Evolutionary conservation across 2,888 invertebrate genomes (phyloP), one percentile per base, ranked within the genome.

Genomic region (Rhingia rostrata): DNA sequence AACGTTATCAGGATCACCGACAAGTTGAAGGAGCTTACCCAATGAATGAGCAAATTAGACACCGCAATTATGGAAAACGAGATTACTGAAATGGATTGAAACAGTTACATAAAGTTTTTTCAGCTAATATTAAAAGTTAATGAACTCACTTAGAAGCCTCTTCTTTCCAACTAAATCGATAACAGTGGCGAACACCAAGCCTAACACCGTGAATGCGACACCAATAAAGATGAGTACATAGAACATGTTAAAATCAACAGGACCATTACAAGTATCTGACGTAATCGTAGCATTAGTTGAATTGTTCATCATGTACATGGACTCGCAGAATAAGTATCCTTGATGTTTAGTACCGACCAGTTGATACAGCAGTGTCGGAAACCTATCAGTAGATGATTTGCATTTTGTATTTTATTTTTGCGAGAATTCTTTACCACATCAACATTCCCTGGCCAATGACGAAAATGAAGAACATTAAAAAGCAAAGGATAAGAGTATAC

Each of bases 201-300:
- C 95, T 88, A 94, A 94, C 0, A 94, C 88, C 32, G 94, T 92
- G 88, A 95, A 95, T 4, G 93, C 93, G 0, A 93, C 92, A 0
- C 95, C 95, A 87, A 95, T 94, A 82, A 93, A 92, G 83, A 95
- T 92, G 58, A 95, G 94, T 56, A 94, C 94, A 87, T 93, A 91
- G 88, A 95, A 95, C 3, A 95, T 94, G 0, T 92, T 91, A 0
- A 92, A 90, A 88, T 95, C 94, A 83, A 95, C 93, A 0, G 92
- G 91, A 41, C 93, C 92, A 35, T 91, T 90, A 87, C 95, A 95
- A 22, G 75, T 86, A 7, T 78, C 79, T 2, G 49, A 54, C 22
- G 1, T 37, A 6, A 14, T 37, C 3, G 72, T 51, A 1, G 45
- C 10, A 72, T 77, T 79, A 14, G n/a, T 0, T 4, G 61, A 35